Conservation (phyloP, 2,888 invertebrate genomes). For the Agrochola lota region DNA sequence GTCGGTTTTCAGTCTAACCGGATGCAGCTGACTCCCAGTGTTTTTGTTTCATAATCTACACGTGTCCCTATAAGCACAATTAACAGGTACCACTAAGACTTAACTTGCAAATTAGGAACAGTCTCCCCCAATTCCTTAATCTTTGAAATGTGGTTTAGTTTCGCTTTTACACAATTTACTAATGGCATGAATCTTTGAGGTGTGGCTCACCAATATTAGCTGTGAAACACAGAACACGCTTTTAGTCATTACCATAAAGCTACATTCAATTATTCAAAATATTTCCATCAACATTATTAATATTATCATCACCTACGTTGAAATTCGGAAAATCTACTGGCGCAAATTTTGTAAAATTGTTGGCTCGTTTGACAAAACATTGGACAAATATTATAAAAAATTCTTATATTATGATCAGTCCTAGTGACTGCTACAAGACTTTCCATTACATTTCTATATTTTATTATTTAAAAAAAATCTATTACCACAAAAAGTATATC, state of each 20-base stretch:
- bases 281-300: background rate
- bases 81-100: conserved; percentile 24
- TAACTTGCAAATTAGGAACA: conserved; percentile 41
- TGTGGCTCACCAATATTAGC: conserved; percentile 27
- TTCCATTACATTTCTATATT: background rate
- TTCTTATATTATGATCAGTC: background rate
- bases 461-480: background rate
- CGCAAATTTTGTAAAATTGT: background rate
- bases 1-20: too few species aligned
- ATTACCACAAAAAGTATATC: background rate
- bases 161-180: conserved; percentile 31
- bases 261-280: background rate
- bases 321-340: background rate
- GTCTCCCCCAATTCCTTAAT: conserved; percentile 22
- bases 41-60: background rate
- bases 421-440: too few species aligned
- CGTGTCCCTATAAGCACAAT: background rate
- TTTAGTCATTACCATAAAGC: conserved; percentile 7
- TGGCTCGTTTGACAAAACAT: background rate
- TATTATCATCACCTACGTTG: background rate
- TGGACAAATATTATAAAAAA: background rate
- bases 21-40: too few species aligned
- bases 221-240: conserved; percentile 33
- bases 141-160: conserved; percentile 40
- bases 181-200: conserved; percentile 47